Percentiles rank a stretch among this genome's conserved stretches.
phyloP scores from a whole-genome alignment of 2,113 vertebrate genomes.

The Seriola aureovittata region DNA sequence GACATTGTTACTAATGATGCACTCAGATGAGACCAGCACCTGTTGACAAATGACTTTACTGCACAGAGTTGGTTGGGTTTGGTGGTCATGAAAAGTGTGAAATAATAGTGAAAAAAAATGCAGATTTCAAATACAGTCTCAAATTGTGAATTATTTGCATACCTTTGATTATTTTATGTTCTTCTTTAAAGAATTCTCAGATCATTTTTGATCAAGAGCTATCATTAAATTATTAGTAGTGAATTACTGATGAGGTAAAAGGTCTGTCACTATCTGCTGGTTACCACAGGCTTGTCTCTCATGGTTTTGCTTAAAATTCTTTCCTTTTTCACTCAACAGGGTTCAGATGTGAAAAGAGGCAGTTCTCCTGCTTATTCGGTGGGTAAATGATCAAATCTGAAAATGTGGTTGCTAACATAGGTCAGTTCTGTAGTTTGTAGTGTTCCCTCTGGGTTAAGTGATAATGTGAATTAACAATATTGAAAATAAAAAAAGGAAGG shows the following conservation, averaged over 20 bases:
- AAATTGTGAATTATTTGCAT: not conserved
- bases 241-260: not conserved
- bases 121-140: too few relatives aligned
- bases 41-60: slow-evolving; percentile 31
- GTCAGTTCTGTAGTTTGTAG: not conserved
- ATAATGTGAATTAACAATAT: not conserved
- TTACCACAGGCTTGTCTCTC: not conserved
- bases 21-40: slow-evolving; percentile 18
- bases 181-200: not conserved
- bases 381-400: slow-evolving; percentile 25
- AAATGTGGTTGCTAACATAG: not conserved
- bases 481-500: not conserved
- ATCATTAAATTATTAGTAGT: not conserved
- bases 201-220: too few relatives aligned
- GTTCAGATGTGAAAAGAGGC: slow-evolving; percentile 78
- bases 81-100: not conserved
- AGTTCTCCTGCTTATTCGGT: slow-evolving; percentile 80
- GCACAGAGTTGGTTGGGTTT: not conserved
- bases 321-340: slow-evolving; percentile 42
- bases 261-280: not conserved
- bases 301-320: not conserved
- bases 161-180: not conserved
- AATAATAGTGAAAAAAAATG: too few relatives aligned
- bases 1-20: too few relatives aligned
- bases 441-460: not conserved